A percentile compares a stretch with the other conserved stretches of the same genome.
Conservation (phyloP, 23 tunicate genomes). For the Ciona savignyi region DNA sequence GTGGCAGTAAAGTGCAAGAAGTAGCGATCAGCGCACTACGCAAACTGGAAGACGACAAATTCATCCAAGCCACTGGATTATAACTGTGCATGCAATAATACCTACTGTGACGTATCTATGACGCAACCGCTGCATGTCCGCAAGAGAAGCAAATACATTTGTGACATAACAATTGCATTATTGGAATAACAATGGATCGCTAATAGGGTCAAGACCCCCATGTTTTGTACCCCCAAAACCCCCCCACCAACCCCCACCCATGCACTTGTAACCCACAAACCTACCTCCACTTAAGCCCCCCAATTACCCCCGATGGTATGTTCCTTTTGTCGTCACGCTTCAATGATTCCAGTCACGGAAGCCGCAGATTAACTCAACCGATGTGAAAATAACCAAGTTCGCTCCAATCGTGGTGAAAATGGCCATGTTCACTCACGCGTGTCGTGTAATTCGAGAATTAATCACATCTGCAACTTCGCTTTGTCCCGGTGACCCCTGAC, state of each 20-base stretch:
- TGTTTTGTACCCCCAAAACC: no score
- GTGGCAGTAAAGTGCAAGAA: constrained; percentile 28
- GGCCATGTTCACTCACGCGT: background rate
- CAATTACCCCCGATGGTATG: no score
- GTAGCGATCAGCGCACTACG: constrained; percentile 40
- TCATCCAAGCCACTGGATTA: constrained; percentile 81
- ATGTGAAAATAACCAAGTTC: constrained; percentile 1
- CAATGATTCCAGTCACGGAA: background rate
- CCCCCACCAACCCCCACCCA: no score
- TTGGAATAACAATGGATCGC: no score
- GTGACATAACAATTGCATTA: no score
- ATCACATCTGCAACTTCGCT: background rate
- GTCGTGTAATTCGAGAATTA: background rate
- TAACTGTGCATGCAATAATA: no score
- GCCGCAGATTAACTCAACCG: background rate
- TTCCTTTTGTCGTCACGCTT: background rate
- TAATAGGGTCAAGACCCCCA: no score
- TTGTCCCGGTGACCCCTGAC: background rate
- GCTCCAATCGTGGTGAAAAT: background rate
- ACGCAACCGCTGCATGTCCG: no score
- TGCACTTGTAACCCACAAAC: no score
- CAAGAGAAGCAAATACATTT: no score
- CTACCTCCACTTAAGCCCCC: no score
- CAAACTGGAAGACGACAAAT: constrained; percentile 74
- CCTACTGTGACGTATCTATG: no score